Conservation (phyloP, 1,140 invertebrate genomes). For the Centruroides vittatus region DNA sequence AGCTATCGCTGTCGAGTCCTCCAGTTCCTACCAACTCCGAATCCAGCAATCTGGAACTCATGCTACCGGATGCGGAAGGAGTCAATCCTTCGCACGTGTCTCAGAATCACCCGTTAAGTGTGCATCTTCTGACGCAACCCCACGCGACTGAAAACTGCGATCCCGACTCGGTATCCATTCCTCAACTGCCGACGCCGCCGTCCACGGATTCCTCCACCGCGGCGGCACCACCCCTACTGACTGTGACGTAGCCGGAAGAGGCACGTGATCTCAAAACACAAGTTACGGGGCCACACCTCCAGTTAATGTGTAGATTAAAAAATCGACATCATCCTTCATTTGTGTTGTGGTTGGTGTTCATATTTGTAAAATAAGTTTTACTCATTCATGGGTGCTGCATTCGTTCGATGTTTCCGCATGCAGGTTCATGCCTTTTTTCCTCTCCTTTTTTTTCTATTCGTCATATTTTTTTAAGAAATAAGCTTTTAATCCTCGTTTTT, state of each 20-base stretch:
- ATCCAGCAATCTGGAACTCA: background rate
- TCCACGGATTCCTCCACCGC: constrained; percentile 13
- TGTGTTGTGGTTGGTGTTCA: no score
- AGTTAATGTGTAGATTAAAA: no score
- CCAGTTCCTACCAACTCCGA: background rate
- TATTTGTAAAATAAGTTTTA: no score
- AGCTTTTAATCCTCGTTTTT: no score
- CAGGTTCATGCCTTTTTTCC: no score
- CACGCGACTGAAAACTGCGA: background rate
- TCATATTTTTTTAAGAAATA: no score
- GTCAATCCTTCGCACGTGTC: background rate
- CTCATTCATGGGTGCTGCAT: no score
- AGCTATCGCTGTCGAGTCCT: constrained; percentile 11
- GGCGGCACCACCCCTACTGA: background rate
- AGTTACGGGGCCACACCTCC: no score
- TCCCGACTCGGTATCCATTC: background rate
- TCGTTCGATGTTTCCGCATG: no score
- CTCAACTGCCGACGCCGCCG: constrained; percentile 12
- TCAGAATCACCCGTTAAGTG: constrained; percentile 9
- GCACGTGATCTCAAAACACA: background rate
- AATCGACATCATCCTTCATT: no score
- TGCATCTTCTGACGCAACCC: constrained; percentile 7
- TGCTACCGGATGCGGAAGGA: background rate
- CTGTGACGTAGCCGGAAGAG: background rate
- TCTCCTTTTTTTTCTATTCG: no score